Evolutionary conservation across 2,888 invertebrate genomes (phyloP), one percentile per base, ranked within the genome.

Genomic region (Netelia inedita): DNA sequence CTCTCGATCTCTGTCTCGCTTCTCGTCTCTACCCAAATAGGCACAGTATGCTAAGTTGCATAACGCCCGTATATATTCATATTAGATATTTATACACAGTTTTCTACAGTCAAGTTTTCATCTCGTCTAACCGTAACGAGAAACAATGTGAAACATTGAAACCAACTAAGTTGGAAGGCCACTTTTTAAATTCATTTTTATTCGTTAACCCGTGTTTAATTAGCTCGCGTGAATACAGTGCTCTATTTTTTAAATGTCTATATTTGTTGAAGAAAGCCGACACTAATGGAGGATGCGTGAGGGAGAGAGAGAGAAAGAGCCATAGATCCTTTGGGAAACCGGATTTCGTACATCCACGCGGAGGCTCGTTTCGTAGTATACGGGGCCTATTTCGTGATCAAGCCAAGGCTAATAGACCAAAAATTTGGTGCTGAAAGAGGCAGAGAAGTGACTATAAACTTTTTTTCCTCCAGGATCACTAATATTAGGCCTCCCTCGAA

Each of bases 321-420:
- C 6, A 35, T 35, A 35, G 35, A 35, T 50, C 50, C 41, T 79
- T 71, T 69, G 65, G 65, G 65, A 74, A 79, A 71, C 71, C 74
- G 79, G 79, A 83, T 71, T 65, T 65, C 50, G 35, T 53, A n/a
- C 63, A 69, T 50, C 57, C 79, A 46, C 74, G 14, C n/a, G n/a
- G 61, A 8, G 1, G 43, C 63, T 21, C 53, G 5, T 75, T 78
- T 55, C 8, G 16, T 78, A 35, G 41, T 74, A 55, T 69, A 35
- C 68, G 35, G 35, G 50, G 46, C 35, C 50, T 65, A 74, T 75
- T 79, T 83, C 61, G 68, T 66, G 74, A 78, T 57, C 19, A 43
- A 71, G 14, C 63, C 83, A 83, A 83, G 83, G 83, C 55, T 71
- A 63, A 75, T 71, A 75, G 55, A 35, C n/a, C n/a, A 23, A 21